A percentile compares a stretch with the other conserved stretches of the same genome.
phyloP scores from a whole-genome alignment of 2,113 vertebrate species.

The Serinus canaria region DNA sequence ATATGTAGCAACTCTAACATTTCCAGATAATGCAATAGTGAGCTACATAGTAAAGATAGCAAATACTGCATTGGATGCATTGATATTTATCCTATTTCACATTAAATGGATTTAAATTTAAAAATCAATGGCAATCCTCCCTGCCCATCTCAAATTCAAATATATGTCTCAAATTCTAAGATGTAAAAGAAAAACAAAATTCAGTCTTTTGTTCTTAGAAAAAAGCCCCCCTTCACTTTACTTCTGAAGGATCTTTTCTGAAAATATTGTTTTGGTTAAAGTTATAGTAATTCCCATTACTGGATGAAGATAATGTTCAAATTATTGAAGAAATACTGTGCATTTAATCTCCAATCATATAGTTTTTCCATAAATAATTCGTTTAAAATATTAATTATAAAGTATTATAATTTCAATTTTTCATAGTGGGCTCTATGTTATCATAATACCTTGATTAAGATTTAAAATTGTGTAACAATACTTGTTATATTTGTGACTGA shows the following conservation, averaged over 20 bases:
- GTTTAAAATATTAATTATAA: background rate
- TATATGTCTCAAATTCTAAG: background rate
- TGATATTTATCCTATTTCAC: background rate
- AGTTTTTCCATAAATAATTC: background rate
- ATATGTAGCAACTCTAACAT: background rate
- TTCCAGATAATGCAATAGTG: background rate
- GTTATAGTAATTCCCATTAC: background rate
- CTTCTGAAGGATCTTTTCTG: background rate
- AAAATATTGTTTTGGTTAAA: background rate
- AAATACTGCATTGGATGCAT: background rate
- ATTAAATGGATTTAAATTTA: background rate
- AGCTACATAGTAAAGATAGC: background rate
- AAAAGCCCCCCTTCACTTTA: background rate
- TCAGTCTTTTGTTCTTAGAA: background rate
- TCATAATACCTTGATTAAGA: background rate
- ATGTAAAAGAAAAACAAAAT: background rate
- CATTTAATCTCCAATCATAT: background rate
- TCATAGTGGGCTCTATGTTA: background rate
- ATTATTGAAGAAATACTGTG: background rate
- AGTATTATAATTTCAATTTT: background rate
- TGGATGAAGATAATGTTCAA: background rate
- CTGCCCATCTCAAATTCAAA: background rate
- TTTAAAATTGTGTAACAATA: background rate
- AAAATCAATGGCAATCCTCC: background rate
- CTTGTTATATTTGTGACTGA: background rate